Base-by-base conservation (phyloP, 2,888 invertebrate species). In the Macaria liturata region DNA sequence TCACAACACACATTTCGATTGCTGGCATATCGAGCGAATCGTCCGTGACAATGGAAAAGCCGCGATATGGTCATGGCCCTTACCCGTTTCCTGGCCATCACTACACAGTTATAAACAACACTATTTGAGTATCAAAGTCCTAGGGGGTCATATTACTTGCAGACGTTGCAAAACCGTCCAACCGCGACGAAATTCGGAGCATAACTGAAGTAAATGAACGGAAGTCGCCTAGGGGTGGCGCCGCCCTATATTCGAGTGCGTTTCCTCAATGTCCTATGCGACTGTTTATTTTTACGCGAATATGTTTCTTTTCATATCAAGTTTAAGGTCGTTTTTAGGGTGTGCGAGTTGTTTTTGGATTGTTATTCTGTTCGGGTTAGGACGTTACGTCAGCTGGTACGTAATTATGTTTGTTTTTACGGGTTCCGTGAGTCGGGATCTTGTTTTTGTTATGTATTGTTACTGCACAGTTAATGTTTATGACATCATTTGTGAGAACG, bases 61-160 rank as follows among this genome's bases (percentile, higher is more conserved):
- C 62, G 64, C 62, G 56, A 60, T 48, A 67, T 43, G 45, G 63
- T 54, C 59, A 60, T 51, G 66, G 64, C 73, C 78, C 87, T 86
- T 87, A 89, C 88, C 88, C 89, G 75, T 83, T 88, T 88, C 77
- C 81, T 88, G 83, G 88, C 89, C 89, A 89, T 88, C 67, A 76
- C 73, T 49, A 67, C 20, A 63, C 65, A 66, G 71, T 31, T 9
- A 3, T 7, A 45, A 45, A 51, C 46, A 53, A 65, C 54, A 61
- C 60, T 50, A 50, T 46, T 48, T 2, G 20, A 20, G 20, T 20
- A 20, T 20, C 20, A 20, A 20, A 20, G 20, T 20, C 20, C 20
- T 20, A 54, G 55, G 55, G 46, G 56, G 52, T 55, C 53, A 59
- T 62, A 54, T 43, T 54, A 49, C 54, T 54, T 42, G 42, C 9